phyloP scores from a whole-genome alignment of 1,140 invertebrate genomes.

The Macrotrachela quadricornifera region DNA sequence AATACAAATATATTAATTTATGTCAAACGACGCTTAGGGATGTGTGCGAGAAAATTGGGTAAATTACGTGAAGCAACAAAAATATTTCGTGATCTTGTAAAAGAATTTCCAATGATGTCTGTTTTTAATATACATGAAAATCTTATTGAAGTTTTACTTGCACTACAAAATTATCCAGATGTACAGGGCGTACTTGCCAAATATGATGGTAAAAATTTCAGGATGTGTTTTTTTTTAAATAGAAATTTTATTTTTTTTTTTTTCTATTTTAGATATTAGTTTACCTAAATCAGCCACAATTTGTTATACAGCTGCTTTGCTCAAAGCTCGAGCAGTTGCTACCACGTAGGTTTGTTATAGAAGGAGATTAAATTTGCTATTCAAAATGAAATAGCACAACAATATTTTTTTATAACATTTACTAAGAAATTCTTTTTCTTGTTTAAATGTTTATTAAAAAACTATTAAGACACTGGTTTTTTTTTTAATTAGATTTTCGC shows the following conservation, averaged over 20 bases:
- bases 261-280: slow-evolving; percentile 47
- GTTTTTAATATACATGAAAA: slow-evolving; percentile 91
- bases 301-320: slow-evolving; percentile 77
- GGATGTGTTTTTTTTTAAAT: too few species aligned
- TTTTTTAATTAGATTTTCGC: slow-evolving; percentile 39
- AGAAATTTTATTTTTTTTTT: slow-evolving; percentile 6
- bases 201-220: slow-evolving; percentile 48
- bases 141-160: slow-evolving; percentile 75
- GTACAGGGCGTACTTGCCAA: slow-evolving; percentile 82
- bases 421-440: too few species aligned
- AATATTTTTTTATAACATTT: too few species aligned
- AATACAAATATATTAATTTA: slow-evolving; percentile 89
- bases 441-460: too few species aligned
- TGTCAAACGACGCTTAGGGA: slow-evolving; percentile 70
- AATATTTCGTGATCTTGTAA: slow-evolving; percentile 79
- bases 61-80: slow-evolving; percentile 75
- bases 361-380: too few species aligned
- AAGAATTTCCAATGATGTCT: slow-evolving; percentile 86
- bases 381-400: too few species aligned
- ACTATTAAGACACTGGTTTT: too few species aligned
- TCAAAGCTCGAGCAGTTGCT: slow-evolving; percentile 63
- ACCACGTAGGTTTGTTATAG: too few species aligned
- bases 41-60: slow-evolving; percentile 83
- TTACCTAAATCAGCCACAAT: slow-evolving; percentile 88
- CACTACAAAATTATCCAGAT: slow-evolving; percentile 88